Evolutionary conservation across 2,888 invertebrate species (phyloP).

Genomic region (Philereme transversata): DNA sequence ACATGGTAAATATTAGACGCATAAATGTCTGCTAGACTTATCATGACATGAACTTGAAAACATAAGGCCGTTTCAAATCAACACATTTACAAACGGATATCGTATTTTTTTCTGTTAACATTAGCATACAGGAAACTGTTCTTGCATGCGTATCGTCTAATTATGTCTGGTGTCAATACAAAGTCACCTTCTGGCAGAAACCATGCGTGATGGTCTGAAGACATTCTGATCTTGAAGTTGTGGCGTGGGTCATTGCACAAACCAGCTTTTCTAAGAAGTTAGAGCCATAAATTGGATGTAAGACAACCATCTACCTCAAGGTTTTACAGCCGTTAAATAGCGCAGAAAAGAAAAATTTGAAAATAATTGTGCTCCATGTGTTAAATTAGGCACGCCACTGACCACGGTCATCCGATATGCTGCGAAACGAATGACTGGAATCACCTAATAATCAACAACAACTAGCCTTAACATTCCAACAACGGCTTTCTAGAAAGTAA

Average conservation of each 20-base stretch:
- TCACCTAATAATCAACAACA: not conserved
- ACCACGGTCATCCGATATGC: conserved; percentile 27
- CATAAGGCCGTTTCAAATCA: conserved; percentile 4
- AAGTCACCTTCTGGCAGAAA: conserved; percentile 40
- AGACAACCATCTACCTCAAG: too few relatives aligned
- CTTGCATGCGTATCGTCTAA: conserved; percentile 13
- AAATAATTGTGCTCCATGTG: conserved; percentile 10
- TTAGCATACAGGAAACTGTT: conserved; percentile 26
- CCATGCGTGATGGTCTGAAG: not conserved
- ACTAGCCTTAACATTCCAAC: conserved; percentile 1
- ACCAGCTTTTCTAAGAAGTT: too few relatives aligned
- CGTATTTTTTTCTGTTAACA: conserved; percentile 9
- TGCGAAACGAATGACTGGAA: conserved; percentile 1
- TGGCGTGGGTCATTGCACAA: not conserved
- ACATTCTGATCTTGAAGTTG: not conserved
- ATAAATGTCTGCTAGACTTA: conserved; percentile 3
- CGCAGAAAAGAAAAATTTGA: too few relatives aligned
- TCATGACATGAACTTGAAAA: conserved; percentile 11
- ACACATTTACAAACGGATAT: conserved; percentile 21
- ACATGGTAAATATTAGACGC: too few relatives aligned
- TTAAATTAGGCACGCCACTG: conserved; percentile 38
- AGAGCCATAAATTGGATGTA: too few relatives aligned
- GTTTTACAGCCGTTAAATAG: too few relatives aligned
- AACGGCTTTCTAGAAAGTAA: conserved; percentile 16
- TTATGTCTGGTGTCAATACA: conserved; percentile 24